Evolutionary conservation across 2,888 invertebrate species (phyloP), one percentile per base, ranked within the genome.

Genomic region (Odontomyia ornata): DNA sequence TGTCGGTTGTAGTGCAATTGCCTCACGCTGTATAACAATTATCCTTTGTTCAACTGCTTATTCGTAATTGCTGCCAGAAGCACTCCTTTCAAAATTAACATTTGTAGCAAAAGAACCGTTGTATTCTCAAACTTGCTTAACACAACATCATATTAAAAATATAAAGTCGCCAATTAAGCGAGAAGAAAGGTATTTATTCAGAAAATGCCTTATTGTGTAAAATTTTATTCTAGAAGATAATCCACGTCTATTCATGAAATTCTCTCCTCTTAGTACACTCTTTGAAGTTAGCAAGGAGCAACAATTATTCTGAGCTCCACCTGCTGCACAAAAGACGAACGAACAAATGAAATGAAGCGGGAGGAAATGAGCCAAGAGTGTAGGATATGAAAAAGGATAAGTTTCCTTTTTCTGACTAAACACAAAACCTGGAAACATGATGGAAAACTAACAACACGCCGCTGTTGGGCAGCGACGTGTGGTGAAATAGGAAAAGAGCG

Each of bases 161-260:
- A 52, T 15, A 9, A 15, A 52, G 52, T 9, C 15, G 52, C 15
- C 15, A 52, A 52, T 52, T 52, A 52, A 52, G 52, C 13, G 43
- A 43, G 18, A 52, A 18, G 18, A 52, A 52, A 52, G n/a, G 15
- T 4, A 13, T 2, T n/a, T 18, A 43, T 43, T 43, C 43, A 43
- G 7, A 43, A 43, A 43, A 9, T 43, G 43, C 7, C 43, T 52
- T 36, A 4, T 52, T 52, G 7, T n/a, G 13, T 18, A 18, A 52
- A 9, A 52, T 52, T 52, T 52, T 52, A 52, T 15, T 52, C 52
- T 4, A 9, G 15, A 52, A 28, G 67, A 67, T 64, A 77, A 52
- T 77, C 69, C 56, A 25, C 64, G 23, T 52, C 77, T 77, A 69
- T 77, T 73, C 73, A 77, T 62, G 72, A 72, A n/a, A n/a, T n/a